Evolutionary conservation across 2,797 vertebrate species (phyloP), one percentile per base, ranked within the genome.

Genomic region (Labroides dimidiatus): DNA sequence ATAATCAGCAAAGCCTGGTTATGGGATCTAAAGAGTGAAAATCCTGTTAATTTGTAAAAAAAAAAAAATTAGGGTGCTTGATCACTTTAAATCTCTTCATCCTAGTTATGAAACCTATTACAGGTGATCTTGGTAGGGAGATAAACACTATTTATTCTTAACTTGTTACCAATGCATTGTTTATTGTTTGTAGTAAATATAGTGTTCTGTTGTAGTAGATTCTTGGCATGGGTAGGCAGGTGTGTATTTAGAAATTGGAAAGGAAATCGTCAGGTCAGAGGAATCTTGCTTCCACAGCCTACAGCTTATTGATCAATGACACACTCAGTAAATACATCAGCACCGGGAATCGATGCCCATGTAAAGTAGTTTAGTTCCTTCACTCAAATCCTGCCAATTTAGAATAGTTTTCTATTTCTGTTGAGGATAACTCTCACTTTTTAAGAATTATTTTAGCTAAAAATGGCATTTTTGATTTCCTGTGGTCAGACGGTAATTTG

Each of bases 241-340:
- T 37, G 33, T 52, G 41, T 4, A 50, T 60, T 49, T 44, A 54
- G 27, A 64, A 33, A 56, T 7, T 19, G 21, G 21, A 63, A 33
- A 48, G 43, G 37, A 48, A 48, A 39, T 47, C 30, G 9, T 58
- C 16, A 12, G 24, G 36, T 56, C 37, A 36, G 19, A 54, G 24
- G 55, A 27, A 33, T 16, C 17, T 27, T 48, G 39, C 30, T 47
- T 13, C 52, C 47, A 43, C 42, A 53, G 43, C 62, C 67, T 15
- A 37, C 64, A 51, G 17, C 21, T 49, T 57, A 71, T 45, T 61
- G 62, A 70, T 72, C 56, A 23, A 11, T 48, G 6, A 19, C 36
- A 64, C 37, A 57, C 13, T 33, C 15, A 49, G 4, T 14, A 47
- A 27, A 53, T 41, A 59, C 60, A 54, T 43, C 64, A 20, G 21